phyloP scores from a whole-genome alignment of 2,888 invertebrate species.

The Drosophila nr. fundita region DNA sequence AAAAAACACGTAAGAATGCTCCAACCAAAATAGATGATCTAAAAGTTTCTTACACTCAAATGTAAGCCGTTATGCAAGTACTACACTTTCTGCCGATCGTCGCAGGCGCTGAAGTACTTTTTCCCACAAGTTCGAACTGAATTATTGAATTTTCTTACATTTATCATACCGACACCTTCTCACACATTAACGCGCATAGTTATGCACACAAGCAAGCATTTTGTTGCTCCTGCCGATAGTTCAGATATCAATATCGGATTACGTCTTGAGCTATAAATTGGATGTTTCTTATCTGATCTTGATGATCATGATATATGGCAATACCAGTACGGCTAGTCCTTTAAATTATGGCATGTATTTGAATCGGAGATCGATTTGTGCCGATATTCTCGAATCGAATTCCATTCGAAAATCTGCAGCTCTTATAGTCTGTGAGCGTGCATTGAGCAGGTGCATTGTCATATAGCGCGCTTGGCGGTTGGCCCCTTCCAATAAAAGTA shows the following conservation, averaged over 20 bases:
- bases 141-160: too few species aligned
- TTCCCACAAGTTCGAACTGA: too few species aligned
- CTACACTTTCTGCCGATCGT: background rate
- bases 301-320: background rate
- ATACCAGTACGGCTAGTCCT: background rate
- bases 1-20: background rate
- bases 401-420: background rate
- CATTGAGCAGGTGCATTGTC: background rate
- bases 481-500: background rate
- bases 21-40: background rate
- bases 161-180: too few species aligned
- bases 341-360: background rate
- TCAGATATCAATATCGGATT: background rate
- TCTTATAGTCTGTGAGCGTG: background rate
- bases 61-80: background rate
- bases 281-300: background rate
- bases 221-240: too few species aligned
- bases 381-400: background rate
- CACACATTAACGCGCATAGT: too few species aligned
- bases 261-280: background rate
- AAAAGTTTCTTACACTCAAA: background rate
- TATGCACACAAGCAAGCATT: too few species aligned
- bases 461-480: background rate
- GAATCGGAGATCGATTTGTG: background rate
- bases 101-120: too few species aligned